These are phyloP conservation scores for Oasisia sp. DNA, from an alignment of 2,888 invertebrate species.

Conservation along the genomic window DNA sequence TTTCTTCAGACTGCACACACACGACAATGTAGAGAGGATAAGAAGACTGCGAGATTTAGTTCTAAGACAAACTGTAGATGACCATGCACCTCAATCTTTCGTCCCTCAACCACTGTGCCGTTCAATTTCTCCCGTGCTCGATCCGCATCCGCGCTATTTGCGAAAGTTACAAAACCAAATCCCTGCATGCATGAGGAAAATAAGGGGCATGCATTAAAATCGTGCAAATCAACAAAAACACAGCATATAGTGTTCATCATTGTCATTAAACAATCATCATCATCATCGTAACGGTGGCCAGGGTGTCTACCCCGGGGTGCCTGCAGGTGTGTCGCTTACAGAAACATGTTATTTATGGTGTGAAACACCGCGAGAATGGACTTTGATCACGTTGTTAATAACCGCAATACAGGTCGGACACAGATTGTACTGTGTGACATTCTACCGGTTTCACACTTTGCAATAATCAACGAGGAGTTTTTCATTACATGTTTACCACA, in stretches of 20 bases:
- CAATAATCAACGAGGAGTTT: background rate
- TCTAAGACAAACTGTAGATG: slow-evolving; percentile 5
- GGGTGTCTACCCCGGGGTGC: slow-evolving; percentile 44
- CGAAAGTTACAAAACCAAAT: slow-evolving; percentile 99
- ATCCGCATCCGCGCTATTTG: slow-evolving; percentile 99
- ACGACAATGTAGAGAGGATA: background rate
- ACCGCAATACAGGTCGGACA: background rate
- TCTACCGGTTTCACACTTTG: background rate
- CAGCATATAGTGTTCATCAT: slow-evolving; percentile 30
- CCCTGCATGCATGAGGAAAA: slow-evolving; percentile 79
- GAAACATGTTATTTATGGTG: too few relatives aligned
- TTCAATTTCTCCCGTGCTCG: slow-evolving; percentile 99
- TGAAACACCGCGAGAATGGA: background rate
- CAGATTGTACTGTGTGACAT: background rate
- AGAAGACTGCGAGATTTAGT: slow-evolving; percentile 17
- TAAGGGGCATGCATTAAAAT: slow-evolving; percentile 60
- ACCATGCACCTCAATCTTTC: slow-evolving; percentile 95
- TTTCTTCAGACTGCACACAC: background rate
- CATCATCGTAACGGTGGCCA: slow-evolving; percentile 78
- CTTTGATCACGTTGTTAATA: background rate
- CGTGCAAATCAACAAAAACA: slow-evolving; percentile 46
- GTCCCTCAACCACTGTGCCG: slow-evolving; percentile 99
- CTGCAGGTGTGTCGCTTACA: background rate
- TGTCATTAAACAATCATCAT: slow-evolving; percentile 29
- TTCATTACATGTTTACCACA: background rate